Evolutionary conservation across 2,888 invertebrate genomes (phyloP), one percentile per base, ranked within the genome.

Genomic region (Calliphora vomitoria): DNA sequence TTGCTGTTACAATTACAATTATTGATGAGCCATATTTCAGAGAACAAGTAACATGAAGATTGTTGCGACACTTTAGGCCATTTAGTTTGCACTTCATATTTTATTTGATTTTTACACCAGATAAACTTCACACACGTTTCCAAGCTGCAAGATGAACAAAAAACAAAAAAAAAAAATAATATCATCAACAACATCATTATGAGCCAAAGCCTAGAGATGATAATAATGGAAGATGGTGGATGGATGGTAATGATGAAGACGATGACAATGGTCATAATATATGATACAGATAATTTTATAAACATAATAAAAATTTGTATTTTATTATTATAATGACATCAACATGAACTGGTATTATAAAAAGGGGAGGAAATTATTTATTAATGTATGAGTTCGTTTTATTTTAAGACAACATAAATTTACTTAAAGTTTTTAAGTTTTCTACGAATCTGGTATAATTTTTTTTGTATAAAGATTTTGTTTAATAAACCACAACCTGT

Each of bases 11-110:
- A 79, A 87, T 87, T 85, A 82, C 87, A 87, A 85, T 87, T 87
- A 87, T 87, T 85, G 87, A 87, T 87, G 87, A 80, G 85, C 69
- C 44, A 82, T 87, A 82, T 82, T 71, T 87, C 82, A 85, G 38
- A 38, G 64, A 74, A 79, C 78, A 87, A 87, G 74, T 71, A 79
- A 87, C 75, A 66, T 41, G 79, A 75, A 82, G 75, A 87, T 82
- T 87, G 87, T 87, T 87, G 85, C 85, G 87, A 87, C 87, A 87
- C 87, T 87, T 87, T 85, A 87, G 87, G 87, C 87, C 78, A 82
- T 87, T 87, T 85, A 87, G 87, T 87, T 87, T 87, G 69, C 87
- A 87, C 87, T 82, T 85, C 87, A 87, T 87, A 87, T 87, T 75
- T 87, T 85, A 87, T 87, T 85, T 75, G 85, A 87, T 85, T 79